Base-by-base conservation (phyloP, 1,140 invertebrate genomes). In the Mizuhopecten yessoensis region DNA sequence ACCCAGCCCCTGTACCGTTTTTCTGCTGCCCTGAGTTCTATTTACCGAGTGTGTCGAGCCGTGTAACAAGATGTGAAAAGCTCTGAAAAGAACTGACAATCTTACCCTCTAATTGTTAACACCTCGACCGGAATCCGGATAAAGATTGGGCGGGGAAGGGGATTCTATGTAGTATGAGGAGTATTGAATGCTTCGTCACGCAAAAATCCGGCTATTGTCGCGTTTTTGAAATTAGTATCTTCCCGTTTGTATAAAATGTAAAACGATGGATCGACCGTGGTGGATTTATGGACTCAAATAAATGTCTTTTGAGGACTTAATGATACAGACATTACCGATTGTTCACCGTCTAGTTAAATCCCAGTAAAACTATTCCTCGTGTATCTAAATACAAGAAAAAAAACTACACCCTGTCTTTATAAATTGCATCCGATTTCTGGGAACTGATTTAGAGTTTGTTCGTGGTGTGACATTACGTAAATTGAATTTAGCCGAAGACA, bases 281-380 rank as follows among this genome's bases (percentile, higher is more conserved):
- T 17, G 57, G 57, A 75, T 75, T 75, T 75, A 75, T 75, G 57
- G 57, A 75, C 57, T 75, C 57, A 75, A 75, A 75, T 75, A 75
- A 75, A 75, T 75, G 57, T 75, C 57, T 75, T 49, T 75, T 75
- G 57, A 75, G n/a, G 57, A 75, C 57, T 75, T 75, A 75, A 75
- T 75, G 57, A 75, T 75, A 75, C 57, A 75, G 57, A 17, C 57
- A 75, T 75, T 75, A 75, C 5, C 57, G 11, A 75, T 75, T 75
- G 57, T 75, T 29, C 57, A n/a, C 23, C 57, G n/a, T 75, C 57
- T 75, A 75, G 5, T 75, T 75, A 75, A 75, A 75, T 29, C n/a
- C 42, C 57, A 75, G 23, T 75, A 75, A n/a, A 75, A 75, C 23
- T 29, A 29, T 75, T 75, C 57, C 57, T 29, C 17, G 23, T 29